Percentiles rank a stretch among this genome's conserved stretches.
Evolutionary conservation across 1,140 invertebrate species (phyloP).

Genomic region (Lordiphosa stackelbergi): DNA sequence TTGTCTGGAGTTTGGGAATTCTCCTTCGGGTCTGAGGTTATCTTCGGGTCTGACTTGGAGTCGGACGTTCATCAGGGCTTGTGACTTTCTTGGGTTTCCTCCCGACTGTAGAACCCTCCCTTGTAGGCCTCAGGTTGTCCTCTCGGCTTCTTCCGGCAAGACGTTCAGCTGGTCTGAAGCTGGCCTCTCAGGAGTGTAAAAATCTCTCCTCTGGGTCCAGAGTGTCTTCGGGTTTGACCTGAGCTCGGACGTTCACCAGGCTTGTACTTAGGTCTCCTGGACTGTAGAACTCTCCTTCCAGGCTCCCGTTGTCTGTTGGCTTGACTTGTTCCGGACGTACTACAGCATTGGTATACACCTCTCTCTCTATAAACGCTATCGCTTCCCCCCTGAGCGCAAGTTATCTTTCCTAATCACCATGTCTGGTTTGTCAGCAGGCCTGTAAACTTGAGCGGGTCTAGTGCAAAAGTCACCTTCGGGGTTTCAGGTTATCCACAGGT

Average conservation of each 20-base stretch:
- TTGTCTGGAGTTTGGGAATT: slow-evolving; percentile 77
- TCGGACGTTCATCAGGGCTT: slow-evolving; percentile 79
- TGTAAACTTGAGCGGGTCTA: slow-evolving; percentile 9
- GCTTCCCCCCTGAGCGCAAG: slow-evolving; percentile 78
- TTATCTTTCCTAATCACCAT: slow-evolving; percentile 78
- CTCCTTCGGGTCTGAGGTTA: slow-evolving; percentile 78
- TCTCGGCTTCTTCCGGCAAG: too few species aligned
- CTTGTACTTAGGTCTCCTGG: slow-evolving; percentile 52
- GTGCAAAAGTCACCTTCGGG: too few species aligned
- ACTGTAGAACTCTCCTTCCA: slow-evolving; percentile 81
- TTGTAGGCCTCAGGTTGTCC: slow-evolving; percentile 80
- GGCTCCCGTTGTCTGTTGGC: slow-evolving; percentile 80
- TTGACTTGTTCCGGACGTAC: slow-evolving; percentile 80
- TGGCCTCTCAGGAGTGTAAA: slow-evolving; percentile 78
- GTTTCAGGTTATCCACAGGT: too few species aligned
- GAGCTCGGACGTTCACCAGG: slow-evolving; percentile 13
- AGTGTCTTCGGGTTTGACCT: slow-evolving; percentile 9
- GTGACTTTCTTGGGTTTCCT: slow-evolving; percentile 77
- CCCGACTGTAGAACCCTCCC: slow-evolving; percentile 77
- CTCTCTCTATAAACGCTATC: slow-evolving; percentile 74
- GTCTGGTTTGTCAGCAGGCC: slow-evolving; percentile 78
- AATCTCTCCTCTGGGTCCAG: slow-evolving; percentile 48
- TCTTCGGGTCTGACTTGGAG: slow-evolving; percentile 81
- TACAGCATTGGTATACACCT: slow-evolving; percentile 75
- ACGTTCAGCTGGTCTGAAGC: too few species aligned